Evolutionary conservation across 2,888 invertebrate species (phyloP), one percentile per base, ranked within the genome.

Genomic region (Thereva nobilitata): DNA sequence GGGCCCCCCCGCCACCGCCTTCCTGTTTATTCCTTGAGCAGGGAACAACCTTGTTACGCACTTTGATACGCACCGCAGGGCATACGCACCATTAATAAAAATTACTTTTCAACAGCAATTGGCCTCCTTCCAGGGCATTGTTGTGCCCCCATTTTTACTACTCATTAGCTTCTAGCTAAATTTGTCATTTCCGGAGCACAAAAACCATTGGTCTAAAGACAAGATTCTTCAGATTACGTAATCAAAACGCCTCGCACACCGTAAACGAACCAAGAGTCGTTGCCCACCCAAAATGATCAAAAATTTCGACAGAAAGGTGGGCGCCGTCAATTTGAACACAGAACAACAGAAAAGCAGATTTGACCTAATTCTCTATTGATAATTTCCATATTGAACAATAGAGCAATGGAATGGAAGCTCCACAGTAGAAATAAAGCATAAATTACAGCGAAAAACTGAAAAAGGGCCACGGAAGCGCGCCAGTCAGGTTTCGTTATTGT

Each of bases 331-430:
- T 12, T 7, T 10, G 7, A 49, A 8, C 49, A 5, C n/a, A 3
- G 12, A 12, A 49, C 49, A 9, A 49, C 7, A 9, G 47, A 7
- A 47, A 23, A 38, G 40, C 61, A 49, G 50, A 61, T 61, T 50
- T 8, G 50, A 61, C 50, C 61, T 61, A 61, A 61, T 61, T 61
- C 50, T 40, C 34, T 10, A 37, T 34, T 23, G 41, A 47, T 40
- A 61, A 61, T 61, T 50, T 61, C 50, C 61, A 61, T 61, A 61
- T 61, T 61, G 50, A 61, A 61, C 61, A 61, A 61, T 61, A 50
- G 50, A 38, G 41, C 12, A 23, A 50, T 2, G 23, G 50, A 47
- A 45, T 61, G 61, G 50, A 40, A 59, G 38, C 61, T 44, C 61
- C 23, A 23, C 23, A 2, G 23, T 23, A 23, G 23, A 23, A 23